A percentile compares a stretch with the other conserved stretches of the same genome.
Evolutionary conservation across 2,888 invertebrate genomes (phyloP).

Genomic region (Prenolepis imparis): DNA sequence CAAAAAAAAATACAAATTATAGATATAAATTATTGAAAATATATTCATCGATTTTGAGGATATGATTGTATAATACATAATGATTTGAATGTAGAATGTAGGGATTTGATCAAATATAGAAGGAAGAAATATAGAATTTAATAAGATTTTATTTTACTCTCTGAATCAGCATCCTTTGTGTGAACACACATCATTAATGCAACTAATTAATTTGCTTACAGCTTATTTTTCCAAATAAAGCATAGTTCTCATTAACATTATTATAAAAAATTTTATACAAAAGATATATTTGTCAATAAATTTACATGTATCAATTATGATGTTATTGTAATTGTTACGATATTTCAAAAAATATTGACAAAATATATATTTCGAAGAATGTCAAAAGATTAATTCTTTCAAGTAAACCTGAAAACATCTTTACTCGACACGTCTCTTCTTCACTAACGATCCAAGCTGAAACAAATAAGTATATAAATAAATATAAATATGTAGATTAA

Average conservation of each 20-base stretch:
- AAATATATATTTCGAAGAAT: constrained; percentile 11
- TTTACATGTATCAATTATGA: constrained; percentile 36
- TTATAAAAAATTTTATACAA: constrained; percentile 56
- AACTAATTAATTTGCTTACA: not conserved
- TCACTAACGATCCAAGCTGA: constrained; percentile 92
- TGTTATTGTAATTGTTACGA: not conserved
- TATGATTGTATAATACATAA: not conserved
- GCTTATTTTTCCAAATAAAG: not conserved
- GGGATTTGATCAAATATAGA: constrained; percentile 18
- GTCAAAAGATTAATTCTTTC: constrained; percentile 1
- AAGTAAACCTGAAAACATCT: constrained; percentile 21
- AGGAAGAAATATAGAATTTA: not conserved
- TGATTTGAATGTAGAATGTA: not conserved
- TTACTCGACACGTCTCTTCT: constrained; percentile 92
- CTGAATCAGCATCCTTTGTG: constrained; percentile 18
- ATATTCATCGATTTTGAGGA: not conserved
- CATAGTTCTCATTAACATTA: not conserved
- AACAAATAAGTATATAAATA: constrained; percentile 79
- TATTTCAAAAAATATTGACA: not conserved
- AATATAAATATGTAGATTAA: constrained; percentile 10
- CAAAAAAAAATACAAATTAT: too few species aligned
- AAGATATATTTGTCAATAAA: constrained; percentile 51
- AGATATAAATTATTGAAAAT: constrained; percentile 9
- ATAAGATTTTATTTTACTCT: constrained; percentile 12
- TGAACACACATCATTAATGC: not conserved